Conservation (phyloP, 2,113 vertebrate genomes). For the Amblyornis subalaris region DNA sequence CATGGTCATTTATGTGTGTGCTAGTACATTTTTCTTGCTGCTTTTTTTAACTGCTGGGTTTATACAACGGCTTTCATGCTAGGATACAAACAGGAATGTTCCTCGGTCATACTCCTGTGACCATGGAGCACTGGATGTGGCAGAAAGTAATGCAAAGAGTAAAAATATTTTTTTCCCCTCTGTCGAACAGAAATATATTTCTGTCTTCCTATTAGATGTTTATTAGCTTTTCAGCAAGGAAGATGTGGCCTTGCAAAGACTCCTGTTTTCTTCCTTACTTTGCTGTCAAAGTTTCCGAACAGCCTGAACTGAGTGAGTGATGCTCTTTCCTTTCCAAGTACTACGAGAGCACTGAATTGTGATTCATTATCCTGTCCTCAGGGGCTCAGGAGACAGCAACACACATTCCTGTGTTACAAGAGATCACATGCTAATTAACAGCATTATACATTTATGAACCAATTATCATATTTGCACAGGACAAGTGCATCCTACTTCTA, state of each 20-base stretch:
- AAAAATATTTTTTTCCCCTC: neutral
- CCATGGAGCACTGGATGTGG: neutral
- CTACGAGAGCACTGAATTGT: neutral
- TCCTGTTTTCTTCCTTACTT: neutral
- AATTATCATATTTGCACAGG: constrained; percentile 59
- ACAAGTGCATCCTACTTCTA: constrained; percentile 34
- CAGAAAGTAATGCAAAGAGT: neutral
- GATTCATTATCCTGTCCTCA: neutral
- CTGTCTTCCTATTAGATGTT: neutral
- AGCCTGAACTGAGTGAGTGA: neutral
- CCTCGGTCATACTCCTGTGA: neutral
- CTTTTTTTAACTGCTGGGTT: neutral
- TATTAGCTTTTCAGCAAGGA: neutral
- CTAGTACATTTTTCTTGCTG: neutral
- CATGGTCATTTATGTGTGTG: neutral
- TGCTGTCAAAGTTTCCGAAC: neutral
- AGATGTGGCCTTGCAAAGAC: neutral
- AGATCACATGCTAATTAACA: constrained; percentile 47
- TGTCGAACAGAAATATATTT: neutral
- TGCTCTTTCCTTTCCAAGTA: neutral
- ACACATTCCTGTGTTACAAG: neutral
- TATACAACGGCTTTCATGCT: neutral
- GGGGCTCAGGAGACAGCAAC: neutral
- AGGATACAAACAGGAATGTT: neutral
- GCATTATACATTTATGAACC: constrained; percentile 53